Evolutionary conservation across 2,888 invertebrate species (phyloP), one percentile per base, ranked within the genome.

Genomic region (Mythimna pallens): DNA sequence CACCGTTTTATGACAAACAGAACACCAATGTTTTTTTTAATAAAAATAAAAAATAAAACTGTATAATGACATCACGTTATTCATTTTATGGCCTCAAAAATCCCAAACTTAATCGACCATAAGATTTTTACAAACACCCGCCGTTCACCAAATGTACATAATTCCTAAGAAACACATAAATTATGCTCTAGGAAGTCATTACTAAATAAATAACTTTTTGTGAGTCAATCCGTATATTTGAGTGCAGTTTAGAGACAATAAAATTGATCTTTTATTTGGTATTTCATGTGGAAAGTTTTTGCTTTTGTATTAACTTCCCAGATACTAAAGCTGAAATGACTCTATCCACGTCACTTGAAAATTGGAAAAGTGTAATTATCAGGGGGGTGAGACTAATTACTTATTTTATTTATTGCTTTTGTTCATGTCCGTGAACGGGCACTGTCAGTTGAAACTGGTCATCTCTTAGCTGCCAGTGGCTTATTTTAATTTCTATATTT

Each of bases 121-220:
- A 72, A 81, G 43, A 68, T 76, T 81, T 47, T 77, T 74, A 81
- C 84, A 80, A 55, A 73, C 72, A 70, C 64, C 57, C 69, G 57
- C 25, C 62, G 67, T 61, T 74, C 36, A 73, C 73, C 43, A 57
- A 79, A 66, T 68, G 66, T 59, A 81, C 73, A 85, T 78, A 70
- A 84, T 75, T 63, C 58, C 59, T 63, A 43, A 71, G 78, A 78
- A 70, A 54, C 50, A 47, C 76, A 80, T 84, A 78, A 86, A 84
- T 86, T 81, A 81, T 72, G 64, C 58, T 52, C 79, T 80, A 73
- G 54, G 64, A 81, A 79, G 74, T 73, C 71, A 79, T 81, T 76
- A 75, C 34, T 76, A 67, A 67, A 64, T 52, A 61, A 73, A 76
- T 70, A 70, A 52, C n/a, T 64, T 62, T 69, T 73, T 34, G 55